Conservation (phyloP, 2,888 invertebrate genomes). For the Thelaira solivaga region DNA sequence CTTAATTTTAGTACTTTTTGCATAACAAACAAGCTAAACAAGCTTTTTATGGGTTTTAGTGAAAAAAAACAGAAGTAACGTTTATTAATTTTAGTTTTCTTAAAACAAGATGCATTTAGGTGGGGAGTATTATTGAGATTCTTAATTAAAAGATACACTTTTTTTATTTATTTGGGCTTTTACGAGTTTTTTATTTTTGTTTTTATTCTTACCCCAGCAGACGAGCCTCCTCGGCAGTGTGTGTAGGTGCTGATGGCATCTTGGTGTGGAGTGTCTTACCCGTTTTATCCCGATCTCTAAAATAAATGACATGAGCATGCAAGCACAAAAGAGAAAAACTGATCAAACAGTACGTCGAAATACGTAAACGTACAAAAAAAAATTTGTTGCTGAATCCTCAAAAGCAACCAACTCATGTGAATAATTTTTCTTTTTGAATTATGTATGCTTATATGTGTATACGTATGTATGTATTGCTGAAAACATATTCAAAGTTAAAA, state of each 20-base stretch:
- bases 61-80: constrained; percentile 7
- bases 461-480: too few species aligned
- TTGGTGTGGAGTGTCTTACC: constrained; percentile 77
- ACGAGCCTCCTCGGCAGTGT: constrained; percentile 88
- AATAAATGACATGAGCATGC: constrained; percentile 78
- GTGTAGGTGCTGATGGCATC: constrained; percentile 78
- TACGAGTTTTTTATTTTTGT: background rate
- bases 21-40: constrained; percentile 38
- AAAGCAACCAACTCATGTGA: background rate
- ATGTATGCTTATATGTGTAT: too few species aligned
- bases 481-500: constrained; percentile 39
- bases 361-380: constrained; percentile 40
- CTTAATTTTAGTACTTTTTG: constrained; percentile 6
- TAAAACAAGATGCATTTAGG: constrained; percentile 49
- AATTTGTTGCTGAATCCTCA: constrained; percentile 9
- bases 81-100: too few species aligned
- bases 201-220: constrained; percentile 87
- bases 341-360: constrained; percentile 55
- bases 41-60: constrained; percentile 34
- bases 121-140: constrained; percentile 55
- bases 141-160: constrained; percentile 30
- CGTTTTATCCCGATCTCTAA: constrained; percentile 78
- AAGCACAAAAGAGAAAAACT: constrained; percentile 74
- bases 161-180: constrained; percentile 18
- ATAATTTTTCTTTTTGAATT: background rate